Evolutionary conservation across 2,113 vertebrate genomes (phyloP).

Genomic region (Acanthochromis polyacanthus): DNA sequence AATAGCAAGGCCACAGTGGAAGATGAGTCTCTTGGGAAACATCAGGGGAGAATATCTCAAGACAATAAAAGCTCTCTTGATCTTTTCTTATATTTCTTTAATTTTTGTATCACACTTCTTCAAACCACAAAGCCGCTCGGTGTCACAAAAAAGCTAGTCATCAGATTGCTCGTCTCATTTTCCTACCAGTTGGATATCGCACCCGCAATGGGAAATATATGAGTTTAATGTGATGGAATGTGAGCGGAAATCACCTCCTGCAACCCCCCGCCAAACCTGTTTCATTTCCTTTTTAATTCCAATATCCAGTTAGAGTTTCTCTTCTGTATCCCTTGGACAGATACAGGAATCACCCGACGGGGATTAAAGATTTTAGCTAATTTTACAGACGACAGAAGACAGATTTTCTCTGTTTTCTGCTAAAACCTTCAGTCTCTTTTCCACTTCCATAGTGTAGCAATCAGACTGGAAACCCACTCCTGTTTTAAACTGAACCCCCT

Average conservation of each 20-base stretch:
- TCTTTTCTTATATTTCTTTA: background rate
- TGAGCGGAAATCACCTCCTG: conserved; percentile 39
- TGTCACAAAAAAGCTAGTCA: conserved; percentile 6
- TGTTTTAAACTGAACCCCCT: background rate
- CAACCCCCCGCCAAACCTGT: background rate
- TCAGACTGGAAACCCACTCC: conserved; percentile 15
- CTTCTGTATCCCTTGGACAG: conserved; percentile 19
- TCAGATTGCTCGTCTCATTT: background rate
- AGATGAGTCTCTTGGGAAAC: conserved; percentile 13
- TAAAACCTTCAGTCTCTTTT: conserved; percentile 13
- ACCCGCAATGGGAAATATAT: background rate
- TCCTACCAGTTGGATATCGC: background rate
- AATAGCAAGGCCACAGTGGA: conserved; percentile 11
- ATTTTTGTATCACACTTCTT: background rate
- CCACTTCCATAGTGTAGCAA: conserved; percentile 3
- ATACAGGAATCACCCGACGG: conserved; percentile 27
- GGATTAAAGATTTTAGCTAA: conserved; percentile 49
- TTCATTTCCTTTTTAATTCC: conserved; percentile 34
- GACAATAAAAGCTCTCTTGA: conserved; percentile 1
- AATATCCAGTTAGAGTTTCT: conserved; percentile 3
- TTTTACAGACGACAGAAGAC: conserved; percentile 53
- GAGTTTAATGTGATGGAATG: conserved; percentile 22
- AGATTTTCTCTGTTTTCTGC: conserved; percentile 21
- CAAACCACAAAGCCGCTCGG: background rate
- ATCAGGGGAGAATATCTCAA: conserved; percentile 6